A percentile compares a stretch with the other conserved stretches of the same genome.
Conservation (phyloP, 2,113 vertebrate species). For the Nyctibius bracteatus region DNA sequence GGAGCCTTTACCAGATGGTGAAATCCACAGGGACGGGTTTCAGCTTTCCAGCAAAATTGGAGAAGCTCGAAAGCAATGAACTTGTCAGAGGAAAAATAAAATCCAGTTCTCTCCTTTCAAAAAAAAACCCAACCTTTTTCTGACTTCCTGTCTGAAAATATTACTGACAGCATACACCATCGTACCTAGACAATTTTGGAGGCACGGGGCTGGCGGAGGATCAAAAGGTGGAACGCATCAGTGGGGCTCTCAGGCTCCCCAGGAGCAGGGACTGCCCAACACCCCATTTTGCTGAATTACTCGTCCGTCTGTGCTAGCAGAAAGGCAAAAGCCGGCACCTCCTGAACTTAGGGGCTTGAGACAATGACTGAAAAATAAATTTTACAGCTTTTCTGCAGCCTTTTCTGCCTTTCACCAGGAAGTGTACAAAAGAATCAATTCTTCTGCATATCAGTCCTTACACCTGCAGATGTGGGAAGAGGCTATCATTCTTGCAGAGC, state of each 20-base stretch:
- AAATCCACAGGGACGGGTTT: neutral
- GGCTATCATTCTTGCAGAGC: neutral
- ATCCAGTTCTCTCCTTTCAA: neutral
- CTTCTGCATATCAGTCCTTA: conserved; percentile 4
- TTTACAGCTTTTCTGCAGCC: neutral
- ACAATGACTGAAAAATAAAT: neutral
- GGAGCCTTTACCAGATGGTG: neutral
- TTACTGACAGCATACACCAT: neutral
- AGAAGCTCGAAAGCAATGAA: neutral
- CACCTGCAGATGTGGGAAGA: neutral
- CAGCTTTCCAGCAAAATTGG: conserved; percentile 13
- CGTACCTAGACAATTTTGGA: neutral
- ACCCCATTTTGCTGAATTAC: neutral
- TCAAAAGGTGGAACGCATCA: neutral
- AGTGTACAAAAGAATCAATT: neutral
- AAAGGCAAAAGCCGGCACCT: neutral
- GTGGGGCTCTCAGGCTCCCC: fast-evolving
- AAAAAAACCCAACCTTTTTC: neutral
- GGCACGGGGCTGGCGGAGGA: neutral
- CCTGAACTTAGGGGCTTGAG: neutral
- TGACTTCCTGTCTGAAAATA: conserved; percentile 1
- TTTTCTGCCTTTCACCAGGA: neutral
- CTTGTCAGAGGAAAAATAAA: conserved; percentile 31
- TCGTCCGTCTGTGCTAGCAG: neutral
- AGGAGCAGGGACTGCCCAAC: neutral